Percentiles rank a stretch among this genome's conserved stretches.
Evolutionary conservation across 92 coral and sea anemone species (phyloP).

Genomic region (Montipora capitata): DNA sequence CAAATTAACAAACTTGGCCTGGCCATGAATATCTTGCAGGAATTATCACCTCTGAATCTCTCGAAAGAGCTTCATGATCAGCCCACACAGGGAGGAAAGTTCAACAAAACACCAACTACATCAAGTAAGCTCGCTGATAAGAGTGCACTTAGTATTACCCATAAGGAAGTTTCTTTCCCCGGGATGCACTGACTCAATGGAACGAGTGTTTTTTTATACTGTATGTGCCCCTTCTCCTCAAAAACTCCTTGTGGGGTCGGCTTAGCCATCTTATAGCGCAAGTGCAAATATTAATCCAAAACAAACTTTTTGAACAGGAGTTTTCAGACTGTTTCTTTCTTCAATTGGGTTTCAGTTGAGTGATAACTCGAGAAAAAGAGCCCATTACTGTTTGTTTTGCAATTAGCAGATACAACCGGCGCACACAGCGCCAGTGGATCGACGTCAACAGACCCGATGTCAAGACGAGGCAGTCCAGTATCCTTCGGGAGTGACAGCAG

Average conservation of each 20-base stretch:
- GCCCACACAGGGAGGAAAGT: constrained; percentile 10
- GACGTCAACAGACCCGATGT: constrained; percentile 9
- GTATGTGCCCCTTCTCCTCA: neutral
- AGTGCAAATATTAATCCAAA: neutral
- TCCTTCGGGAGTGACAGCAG: constrained; percentile 70
- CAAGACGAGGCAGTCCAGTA: constrained; percentile 59
- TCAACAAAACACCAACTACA: neutral
- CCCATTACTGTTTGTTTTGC: neutral
- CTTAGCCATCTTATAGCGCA: neutral
- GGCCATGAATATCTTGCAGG: constrained; percentile 11
- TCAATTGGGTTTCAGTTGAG: neutral
- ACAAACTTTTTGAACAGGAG: neutral
- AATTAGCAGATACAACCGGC: constrained; percentile 20
- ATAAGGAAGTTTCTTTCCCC: neutral
- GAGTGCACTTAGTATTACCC: neutral
- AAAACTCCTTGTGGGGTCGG: neutral
- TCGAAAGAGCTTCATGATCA: constrained; percentile 38
- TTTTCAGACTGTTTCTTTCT: too few relatives aligned
- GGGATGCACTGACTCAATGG: too few relatives aligned
- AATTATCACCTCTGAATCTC: constrained; percentile 37
- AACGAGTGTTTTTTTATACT: too few relatives aligned
- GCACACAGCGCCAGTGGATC: constrained; percentile 21
- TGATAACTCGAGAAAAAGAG: neutral
- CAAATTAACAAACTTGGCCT: neutral
- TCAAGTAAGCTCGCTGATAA: constrained; percentile 3